Evolutionary conservation across 2,113 vertebrate genomes (phyloP).

Genomic region (Stigmatopora nigra): DNA sequence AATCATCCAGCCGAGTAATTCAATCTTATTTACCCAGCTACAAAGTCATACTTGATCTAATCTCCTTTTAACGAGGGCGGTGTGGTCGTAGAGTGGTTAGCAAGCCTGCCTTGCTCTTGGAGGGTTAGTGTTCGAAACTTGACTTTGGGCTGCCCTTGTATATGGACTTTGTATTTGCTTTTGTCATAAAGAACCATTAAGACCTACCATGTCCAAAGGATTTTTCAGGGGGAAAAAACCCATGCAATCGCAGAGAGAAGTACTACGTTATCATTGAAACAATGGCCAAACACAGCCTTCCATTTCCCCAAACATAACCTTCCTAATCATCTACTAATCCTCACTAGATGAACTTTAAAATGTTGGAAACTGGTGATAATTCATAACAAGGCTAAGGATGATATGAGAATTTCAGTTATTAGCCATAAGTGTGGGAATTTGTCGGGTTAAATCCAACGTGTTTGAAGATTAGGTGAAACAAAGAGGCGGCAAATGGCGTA

Average conservation of each 20-base stretch:
- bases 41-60: not conserved
- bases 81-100: not conserved
- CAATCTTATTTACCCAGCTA: not conserved
- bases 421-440: slow-evolving; percentile 16
- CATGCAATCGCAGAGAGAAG: not conserved
- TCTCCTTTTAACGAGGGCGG: not conserved
- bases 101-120: not conserved
- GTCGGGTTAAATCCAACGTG: slow-evolving; percentile 12
- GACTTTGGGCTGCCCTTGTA: not conserved
- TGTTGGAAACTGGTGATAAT: not conserved
- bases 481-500: slow-evolving; percentile 55
- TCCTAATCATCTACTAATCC: not conserved
- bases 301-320: not conserved
- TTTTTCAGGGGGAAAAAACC: not conserved
- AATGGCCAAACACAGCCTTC: no score
- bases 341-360: not conserved
- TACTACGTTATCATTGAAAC: no score
- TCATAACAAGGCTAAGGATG: slow-evolving; percentile 20
- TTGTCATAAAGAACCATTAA: no score
- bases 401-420: not conserved
- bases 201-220: no score
- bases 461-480: slow-evolving; percentile 54
- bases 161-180: no score
- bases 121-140: not conserved
- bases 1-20: not conserved